Evolutionary conservation across 2,797 vertebrate genomes (phyloP).

Genomic region (Platalea minor): DNA sequence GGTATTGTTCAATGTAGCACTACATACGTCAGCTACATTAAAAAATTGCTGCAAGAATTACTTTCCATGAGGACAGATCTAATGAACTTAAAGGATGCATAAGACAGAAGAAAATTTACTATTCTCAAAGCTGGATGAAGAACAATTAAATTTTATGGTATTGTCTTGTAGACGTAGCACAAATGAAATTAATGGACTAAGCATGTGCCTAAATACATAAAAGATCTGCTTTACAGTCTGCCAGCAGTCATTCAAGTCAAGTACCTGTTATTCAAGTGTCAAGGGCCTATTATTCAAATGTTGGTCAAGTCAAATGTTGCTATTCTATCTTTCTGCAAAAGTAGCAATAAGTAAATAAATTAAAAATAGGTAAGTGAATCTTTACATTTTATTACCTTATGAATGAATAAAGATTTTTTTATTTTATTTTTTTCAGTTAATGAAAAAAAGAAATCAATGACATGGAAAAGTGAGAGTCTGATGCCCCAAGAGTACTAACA

Average conservation of each 20-base stretch:
- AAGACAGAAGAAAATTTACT: neutral
- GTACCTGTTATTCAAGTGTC: neutral
- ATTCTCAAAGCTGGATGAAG: neutral
- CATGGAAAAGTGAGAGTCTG: neutral
- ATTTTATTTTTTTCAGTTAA: neutral
- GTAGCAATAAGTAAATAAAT: neutral
- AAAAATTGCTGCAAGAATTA: neutral
- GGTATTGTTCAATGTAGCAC: neutral
- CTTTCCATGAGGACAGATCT: neutral
- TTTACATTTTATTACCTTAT: neutral
- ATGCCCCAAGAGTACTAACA: neutral
- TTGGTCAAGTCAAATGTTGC: neutral
- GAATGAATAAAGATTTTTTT: neutral
- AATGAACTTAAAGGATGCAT: neutral
- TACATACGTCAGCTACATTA: neutral
- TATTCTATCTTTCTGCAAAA: neutral
- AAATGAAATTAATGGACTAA: neutral
- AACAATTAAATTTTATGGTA: neutral
- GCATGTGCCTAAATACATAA: neutral
- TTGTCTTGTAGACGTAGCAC: neutral
- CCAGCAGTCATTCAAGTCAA: neutral
- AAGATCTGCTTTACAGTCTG: neutral
- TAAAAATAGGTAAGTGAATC: neutral
- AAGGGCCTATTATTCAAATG: neutral
- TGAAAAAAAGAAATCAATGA: neutral